These are phyloP conservation scores for Plusia festucae DNA, from an alignment of 2,888 invertebrate genomes.

Conservation along the genomic window DNA sequence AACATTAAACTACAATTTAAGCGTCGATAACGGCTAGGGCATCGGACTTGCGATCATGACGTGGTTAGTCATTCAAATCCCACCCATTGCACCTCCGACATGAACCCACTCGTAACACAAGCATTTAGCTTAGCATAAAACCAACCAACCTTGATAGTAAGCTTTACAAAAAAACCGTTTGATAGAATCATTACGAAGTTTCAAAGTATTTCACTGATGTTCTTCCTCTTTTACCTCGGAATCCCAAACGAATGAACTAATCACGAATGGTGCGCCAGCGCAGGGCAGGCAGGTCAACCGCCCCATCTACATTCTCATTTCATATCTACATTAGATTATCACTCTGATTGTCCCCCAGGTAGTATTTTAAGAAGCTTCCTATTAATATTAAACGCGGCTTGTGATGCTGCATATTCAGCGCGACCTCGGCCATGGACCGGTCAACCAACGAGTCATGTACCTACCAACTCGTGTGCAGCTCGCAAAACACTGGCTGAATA, in stretches of 20 bases:
- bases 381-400: constrained; percentile 79
- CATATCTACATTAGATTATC: constrained; percentile 77
- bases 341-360: constrained; percentile 74
- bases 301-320: constrained; percentile 65
- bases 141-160: no score
- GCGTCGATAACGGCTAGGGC: no score
- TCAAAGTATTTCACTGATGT: not conserved
- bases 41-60: no score
- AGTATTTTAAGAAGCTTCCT: constrained; percentile 78
- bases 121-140: no score
- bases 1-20: no score
- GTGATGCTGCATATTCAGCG: constrained; percentile 81
- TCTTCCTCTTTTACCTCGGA: constrained; percentile 7
- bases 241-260: constrained; percentile 31
- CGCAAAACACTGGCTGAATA: constrained; percentile 23
- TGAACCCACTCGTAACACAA: no score
- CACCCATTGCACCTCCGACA: no score
- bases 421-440: constrained; percentile 83
- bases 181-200: not conserved
- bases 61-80: no score
- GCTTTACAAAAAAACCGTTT: no score
- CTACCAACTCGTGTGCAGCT: constrained; percentile 36
- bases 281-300: constrained; percentile 74
- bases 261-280: constrained; percentile 30
- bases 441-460: constrained; percentile 68